Conservation (phyloP, 2,888 invertebrate species). For the Drosophila ustulata region DNA sequence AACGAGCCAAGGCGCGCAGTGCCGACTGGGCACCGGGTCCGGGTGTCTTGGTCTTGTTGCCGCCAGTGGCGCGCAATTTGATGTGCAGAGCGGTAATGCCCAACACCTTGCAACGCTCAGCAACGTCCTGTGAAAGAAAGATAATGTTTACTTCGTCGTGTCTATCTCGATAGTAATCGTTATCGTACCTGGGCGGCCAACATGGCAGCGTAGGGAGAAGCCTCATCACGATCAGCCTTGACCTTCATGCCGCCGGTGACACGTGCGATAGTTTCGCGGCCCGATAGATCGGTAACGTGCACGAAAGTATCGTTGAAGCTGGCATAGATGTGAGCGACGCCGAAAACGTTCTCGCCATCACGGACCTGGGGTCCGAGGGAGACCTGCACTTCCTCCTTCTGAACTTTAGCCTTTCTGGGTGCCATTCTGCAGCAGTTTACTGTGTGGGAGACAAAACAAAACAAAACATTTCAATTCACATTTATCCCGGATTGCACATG, state of each 20-base stretch:
- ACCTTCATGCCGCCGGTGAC: constrained; percentile 99
- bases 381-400: constrained; percentile 98
- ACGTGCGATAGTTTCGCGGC: constrained; percentile 96
- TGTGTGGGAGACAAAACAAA: constrained; percentile 33
- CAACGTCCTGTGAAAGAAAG: constrained; percentile 91
- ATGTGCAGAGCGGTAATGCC: constrained; percentile 99
- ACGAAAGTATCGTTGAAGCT: constrained; percentile 99
- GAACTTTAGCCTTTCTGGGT: constrained; percentile 98
- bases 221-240: constrained; percentile 99
- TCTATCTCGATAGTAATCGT: not conserved
- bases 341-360: constrained; percentile 99
- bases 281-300: constrained; percentile 99
- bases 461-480: constrained; percentile 36
- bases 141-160: too few relatives aligned
- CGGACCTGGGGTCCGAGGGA: constrained; percentile 98
- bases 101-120: constrained; percentile 98
- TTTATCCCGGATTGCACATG: constrained; percentile 39
- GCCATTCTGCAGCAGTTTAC: constrained; percentile 89
- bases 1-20: constrained; percentile 98
- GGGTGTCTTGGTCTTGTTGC: constrained; percentile 99
- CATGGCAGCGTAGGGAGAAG: constrained; percentile 99
- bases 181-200: constrained; percentile 96
- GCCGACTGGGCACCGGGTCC: constrained; percentile 99
- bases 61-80: constrained; percentile 98
- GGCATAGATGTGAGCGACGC: constrained; percentile 99